A percentile compares a stretch with the other conserved stretches of the same genome.
These are phyloP conservation scores for Hystrix cristata DNA, from an alignment of 2,113 vertebrate genomes.

Conservation along the genomic window DNA sequence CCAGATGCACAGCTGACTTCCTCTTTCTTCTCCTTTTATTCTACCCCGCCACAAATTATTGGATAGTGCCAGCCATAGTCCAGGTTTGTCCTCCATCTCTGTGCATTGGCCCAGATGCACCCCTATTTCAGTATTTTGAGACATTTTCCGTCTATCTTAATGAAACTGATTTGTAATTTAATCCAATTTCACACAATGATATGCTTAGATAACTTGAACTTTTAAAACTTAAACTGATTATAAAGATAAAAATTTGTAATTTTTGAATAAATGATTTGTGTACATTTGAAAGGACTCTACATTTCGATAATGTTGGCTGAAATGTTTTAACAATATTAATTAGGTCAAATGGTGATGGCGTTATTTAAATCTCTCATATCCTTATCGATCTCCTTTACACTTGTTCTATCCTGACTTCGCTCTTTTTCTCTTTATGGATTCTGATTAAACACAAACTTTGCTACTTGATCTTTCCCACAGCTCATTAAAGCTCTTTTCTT, in stretches of 20 bases:
- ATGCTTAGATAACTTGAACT: not conserved
- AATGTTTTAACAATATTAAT: not conserved
- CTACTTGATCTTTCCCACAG: not conserved
- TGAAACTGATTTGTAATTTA: not conserved
- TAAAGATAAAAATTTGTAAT: not conserved
- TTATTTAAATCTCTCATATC: not conserved
- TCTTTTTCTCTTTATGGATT: not conserved
- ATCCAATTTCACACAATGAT: not conserved
- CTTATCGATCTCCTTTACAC: not conserved
- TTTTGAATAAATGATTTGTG: not conserved
- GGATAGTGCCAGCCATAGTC: not conserved
- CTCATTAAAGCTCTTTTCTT: not conserved
- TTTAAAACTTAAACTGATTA: not conserved
- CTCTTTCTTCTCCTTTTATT: not conserved
- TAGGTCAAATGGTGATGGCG: not conserved
- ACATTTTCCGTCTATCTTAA: not conserved
- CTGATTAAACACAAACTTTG: not conserved
- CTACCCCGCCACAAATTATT: not conserved
- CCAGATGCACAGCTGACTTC: not conserved
- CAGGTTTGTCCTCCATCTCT: not conserved
- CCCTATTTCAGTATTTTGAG: not conserved
- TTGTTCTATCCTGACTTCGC: not conserved
- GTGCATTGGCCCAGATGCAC: not conserved
- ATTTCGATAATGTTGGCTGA: not conserved
- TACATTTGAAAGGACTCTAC: not conserved